phyloP scores from a whole-genome alignment of 1,140 invertebrate genomes.

The Drosophila tsacasi region DNA sequence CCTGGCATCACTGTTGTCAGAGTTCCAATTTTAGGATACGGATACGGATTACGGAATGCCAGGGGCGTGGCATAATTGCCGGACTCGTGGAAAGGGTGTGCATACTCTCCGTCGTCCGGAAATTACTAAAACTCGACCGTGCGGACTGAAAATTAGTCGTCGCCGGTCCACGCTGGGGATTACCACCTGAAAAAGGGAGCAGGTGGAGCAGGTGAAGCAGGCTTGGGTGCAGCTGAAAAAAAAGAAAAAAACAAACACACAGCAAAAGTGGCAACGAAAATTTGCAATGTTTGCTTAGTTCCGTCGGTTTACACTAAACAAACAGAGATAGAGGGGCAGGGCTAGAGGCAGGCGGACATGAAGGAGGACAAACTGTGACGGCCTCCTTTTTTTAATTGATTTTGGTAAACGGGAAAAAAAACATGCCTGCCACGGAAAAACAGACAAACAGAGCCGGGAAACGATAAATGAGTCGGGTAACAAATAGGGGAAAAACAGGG shows the following conservation, averaged over 20 bases:
- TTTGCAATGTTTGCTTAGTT: conserved; percentile 54
- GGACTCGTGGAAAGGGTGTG: conserved; percentile 24
- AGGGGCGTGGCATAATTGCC: conserved; percentile 60
- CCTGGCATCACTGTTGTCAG: neutral
- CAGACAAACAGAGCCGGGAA: neutral
- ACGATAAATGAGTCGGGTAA: neutral
- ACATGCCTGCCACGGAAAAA: neutral
- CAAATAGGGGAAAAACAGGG: neutral
- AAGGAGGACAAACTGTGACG: conserved; percentile 13
- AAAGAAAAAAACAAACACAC: neutral
- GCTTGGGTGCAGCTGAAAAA: conserved; percentile 13
- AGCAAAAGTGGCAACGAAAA: conserved; percentile 23
- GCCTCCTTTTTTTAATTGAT: conserved; percentile 39
- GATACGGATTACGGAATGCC: conserved; percentile 7
- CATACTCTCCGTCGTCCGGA: conserved; percentile 35
- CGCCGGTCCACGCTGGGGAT: conserved; percentile 28
- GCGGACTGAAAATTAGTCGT: conserved; percentile 51
- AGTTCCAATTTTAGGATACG: conserved; percentile 6
- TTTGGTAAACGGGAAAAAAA: neutral
- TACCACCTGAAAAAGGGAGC: conserved; percentile 37
- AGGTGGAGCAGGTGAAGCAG: neutral
- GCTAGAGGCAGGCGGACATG: neutral
- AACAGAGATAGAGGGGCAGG: conserved; percentile 29
- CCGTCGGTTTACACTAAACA: conserved; percentile 39
- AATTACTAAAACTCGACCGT: conserved; percentile 68